phyloP scores from a whole-genome alignment of 1,140 invertebrate genomes.

The Papilio glaucus region DNA sequence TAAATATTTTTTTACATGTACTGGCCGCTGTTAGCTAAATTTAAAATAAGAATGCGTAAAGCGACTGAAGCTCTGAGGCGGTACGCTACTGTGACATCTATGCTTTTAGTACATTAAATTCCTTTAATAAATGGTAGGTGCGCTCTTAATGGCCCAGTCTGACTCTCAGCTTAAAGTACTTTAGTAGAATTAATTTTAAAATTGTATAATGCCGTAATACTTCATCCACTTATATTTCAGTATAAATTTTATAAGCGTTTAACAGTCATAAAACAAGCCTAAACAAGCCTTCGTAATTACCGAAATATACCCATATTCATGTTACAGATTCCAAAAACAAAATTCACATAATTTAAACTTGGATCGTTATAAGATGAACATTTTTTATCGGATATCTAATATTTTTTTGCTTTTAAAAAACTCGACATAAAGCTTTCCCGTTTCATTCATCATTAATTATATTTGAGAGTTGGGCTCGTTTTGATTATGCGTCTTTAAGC shows the following conservation, averaged over 20 bases:
- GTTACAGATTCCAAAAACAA: too few species aligned
- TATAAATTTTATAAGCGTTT: not conserved
- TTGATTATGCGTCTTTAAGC: not conserved
- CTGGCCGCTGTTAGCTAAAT: not conserved
- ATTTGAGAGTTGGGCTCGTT: not conserved
- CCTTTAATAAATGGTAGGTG: not conserved
- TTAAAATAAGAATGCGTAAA: not conserved
- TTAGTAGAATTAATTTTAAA: not conserved
- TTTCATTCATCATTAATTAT: not conserved
- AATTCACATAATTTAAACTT: too few species aligned
- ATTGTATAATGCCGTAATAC: not conserved
- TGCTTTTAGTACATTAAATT: conserved; percentile 19
- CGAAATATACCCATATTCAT: not conserved
- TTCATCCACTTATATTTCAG: not conserved
- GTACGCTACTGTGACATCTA: conserved; percentile 4
- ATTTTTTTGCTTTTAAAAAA: not conserved
- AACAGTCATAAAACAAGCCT: not conserved
- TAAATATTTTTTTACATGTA: not conserved
- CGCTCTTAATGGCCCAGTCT: not conserved
- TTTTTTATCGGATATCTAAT: too few species aligned
- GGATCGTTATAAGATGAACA: too few species aligned
- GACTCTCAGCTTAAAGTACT: not conserved
- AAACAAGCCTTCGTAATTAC: not conserved
- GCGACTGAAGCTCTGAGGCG: not conserved
- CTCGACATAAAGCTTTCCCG: not conserved